phyloP scores from a whole-genome alignment of 2,888 invertebrate genomes.

The Ennomos erosarius region DNA sequence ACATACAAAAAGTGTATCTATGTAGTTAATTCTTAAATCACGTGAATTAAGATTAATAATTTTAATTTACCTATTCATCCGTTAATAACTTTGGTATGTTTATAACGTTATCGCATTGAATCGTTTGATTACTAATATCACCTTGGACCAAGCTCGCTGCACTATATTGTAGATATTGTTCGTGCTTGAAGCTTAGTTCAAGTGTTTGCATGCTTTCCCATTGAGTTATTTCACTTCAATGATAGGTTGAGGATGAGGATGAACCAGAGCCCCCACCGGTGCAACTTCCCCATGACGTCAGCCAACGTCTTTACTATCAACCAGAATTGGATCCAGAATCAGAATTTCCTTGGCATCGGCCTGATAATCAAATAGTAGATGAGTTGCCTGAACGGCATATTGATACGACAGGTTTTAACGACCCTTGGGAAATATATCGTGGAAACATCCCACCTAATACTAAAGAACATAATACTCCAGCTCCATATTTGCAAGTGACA shows the following conservation, averaged over 20 bases:
- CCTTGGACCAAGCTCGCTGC: constrained; percentile 76
- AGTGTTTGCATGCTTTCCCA: constrained; percentile 76
- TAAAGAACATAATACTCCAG: constrained; percentile 42
- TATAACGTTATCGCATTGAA: constrained; percentile 39
- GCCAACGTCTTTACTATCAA: constrained; percentile 62
- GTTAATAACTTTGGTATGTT: constrained; percentile 61
- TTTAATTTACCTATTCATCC: not conserved
- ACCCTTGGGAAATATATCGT: constrained; percentile 91
- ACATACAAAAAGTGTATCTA: constrained; percentile 57
- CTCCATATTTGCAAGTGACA: constrained; percentile 42
- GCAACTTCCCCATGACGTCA: constrained; percentile 58
- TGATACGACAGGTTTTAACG: constrained; percentile 72
- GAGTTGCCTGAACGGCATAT: constrained; percentile 50
- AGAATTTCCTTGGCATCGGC: constrained; percentile 80
- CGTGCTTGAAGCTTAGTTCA: constrained; percentile 75
- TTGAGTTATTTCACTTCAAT: constrained; percentile 78
- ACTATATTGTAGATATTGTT: constrained; percentile 48
- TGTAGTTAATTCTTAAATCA: constrained; percentile 3
- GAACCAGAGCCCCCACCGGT: constrained; percentile 55
- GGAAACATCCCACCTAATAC: constrained; percentile 73
- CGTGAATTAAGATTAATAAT: constrained; percentile 4
- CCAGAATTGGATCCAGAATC: constrained; percentile 72
- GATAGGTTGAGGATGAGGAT: constrained; percentile 72
- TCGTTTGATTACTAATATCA: constrained; percentile 54
- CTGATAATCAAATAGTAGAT: constrained; percentile 58